Percentiles rank a stretch among this genome's conserved stretches.
Evolutionary conservation across 2,113 vertebrate species (phyloP).

Genomic region (Mormyrus iriodes): DNA sequence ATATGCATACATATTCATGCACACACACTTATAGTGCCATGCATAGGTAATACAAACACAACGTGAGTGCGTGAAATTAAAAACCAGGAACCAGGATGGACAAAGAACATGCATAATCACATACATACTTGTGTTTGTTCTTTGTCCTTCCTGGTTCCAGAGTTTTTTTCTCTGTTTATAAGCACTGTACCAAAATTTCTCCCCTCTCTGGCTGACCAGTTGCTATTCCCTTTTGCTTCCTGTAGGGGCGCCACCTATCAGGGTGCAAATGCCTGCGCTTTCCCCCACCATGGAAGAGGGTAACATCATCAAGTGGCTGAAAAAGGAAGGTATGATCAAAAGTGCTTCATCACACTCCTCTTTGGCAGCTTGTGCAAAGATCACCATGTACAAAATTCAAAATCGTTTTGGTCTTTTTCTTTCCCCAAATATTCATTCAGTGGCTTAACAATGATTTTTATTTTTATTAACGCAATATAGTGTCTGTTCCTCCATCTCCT

Average conservation of each 20-base stretch:
- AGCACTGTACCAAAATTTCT: not conserved
- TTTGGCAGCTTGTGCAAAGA: not conserved
- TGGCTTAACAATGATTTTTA: not conserved
- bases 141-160: not conserved
- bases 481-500: not conserved
- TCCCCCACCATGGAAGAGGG: slow-evolving; percentile 97
- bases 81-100: not conserved
- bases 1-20: not conserved
- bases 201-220: not conserved
- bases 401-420: not conserved
- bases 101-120: not conserved
- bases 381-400: not conserved
- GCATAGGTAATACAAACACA: not conserved
- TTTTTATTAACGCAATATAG: not conserved
- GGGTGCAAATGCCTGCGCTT: slow-evolving; percentile 90
- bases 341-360: fast-evolving
- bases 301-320: slow-evolving; percentile 92
- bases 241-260: slow-evolving; percentile 71
- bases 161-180: not conserved
- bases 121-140: not conserved
- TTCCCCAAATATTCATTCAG: not conserved
- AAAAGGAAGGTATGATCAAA: slow-evolving; percentile 81
- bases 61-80: not conserved
- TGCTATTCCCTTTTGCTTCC: slow-evolving; percentile 39
- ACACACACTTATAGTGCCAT: not conserved